These are phyloP conservation scores for Capra hircus DNA, from an alignment of 2,113 vertebrate species.

Conservation along the genomic window DNA sequence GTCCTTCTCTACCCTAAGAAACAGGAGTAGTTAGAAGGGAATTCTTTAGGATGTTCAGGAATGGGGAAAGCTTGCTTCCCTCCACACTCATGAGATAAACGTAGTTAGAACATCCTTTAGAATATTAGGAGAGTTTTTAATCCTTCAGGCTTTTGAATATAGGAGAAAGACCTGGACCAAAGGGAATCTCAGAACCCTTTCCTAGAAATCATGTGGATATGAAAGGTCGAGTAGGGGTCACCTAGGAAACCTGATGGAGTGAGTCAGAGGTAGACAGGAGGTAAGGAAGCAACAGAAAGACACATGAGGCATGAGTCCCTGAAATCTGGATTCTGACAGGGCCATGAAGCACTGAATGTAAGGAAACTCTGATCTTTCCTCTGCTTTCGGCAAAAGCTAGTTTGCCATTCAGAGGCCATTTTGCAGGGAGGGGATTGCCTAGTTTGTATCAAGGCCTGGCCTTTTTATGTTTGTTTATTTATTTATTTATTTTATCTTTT, in stretches of 20 bases:
- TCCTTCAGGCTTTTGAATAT: background rate
- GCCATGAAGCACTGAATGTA: background rate
- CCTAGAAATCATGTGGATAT: background rate
- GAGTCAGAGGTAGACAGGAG: fast-evolving
- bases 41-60: background rate
- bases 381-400: background rate
- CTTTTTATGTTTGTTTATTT: no score
- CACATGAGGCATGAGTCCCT: background rate
- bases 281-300: background rate
- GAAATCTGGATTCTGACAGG: background rate
- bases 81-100: background rate
- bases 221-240: background rate
- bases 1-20: background rate
- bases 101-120: background rate
- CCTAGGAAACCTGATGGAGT: background rate
- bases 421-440: fast-evolving
- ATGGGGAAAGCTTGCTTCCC: background rate
- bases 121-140: background rate
- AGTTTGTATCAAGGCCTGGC: background rate
- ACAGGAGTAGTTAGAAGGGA: background rate
- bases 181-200: background rate
- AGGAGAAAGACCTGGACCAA: background rate
- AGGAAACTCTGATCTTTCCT: background rate
- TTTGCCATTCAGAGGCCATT: background rate
- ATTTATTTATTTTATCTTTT: no score